Conservation (phyloP, 2,797 vertebrate species). For the Apodemus agrarius region DNA sequence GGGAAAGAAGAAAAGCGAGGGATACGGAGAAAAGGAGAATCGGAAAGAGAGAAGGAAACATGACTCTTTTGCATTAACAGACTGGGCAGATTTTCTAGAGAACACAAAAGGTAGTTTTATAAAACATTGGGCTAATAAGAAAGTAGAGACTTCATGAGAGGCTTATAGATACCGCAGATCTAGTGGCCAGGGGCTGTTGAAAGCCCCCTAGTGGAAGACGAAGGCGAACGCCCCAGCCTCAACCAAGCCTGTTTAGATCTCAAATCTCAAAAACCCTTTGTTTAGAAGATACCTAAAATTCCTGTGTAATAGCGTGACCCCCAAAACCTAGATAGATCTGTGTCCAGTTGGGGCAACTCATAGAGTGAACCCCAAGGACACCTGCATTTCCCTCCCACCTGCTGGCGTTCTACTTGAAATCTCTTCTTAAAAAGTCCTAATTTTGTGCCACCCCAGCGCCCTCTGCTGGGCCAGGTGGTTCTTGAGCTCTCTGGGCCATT, state of each 20-base stretch:
- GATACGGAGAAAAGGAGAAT: neutral
- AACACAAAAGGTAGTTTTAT: neutral
- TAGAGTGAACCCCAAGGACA: fast-evolving
- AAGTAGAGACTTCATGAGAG: neutral
- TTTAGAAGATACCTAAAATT: neutral
- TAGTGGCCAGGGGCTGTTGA: neutral
- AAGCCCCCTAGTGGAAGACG: neutral
- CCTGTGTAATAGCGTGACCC: neutral
- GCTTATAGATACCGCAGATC: neutral
- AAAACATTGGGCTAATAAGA: neutral
- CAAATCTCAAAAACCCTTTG: neutral
- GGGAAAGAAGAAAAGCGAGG: neutral
- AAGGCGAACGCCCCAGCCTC: fast-evolving
- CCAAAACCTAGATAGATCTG: neutral
- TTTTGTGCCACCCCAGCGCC: slow-evolving; percentile 80
- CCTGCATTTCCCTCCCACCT: neutral
- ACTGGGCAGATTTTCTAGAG: neutral
- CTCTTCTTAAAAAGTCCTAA: neutral
- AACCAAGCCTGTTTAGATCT: neutral
- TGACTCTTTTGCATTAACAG: neutral
- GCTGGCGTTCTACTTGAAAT: neutral
- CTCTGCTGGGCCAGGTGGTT: slow-evolving; percentile 79
- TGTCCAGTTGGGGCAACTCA: neutral
- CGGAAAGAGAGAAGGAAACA: neutral
- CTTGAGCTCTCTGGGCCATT: neutral